These are phyloP conservation scores for Venusia cambrica DNA, from an alignment of 2,888 invertebrate species.

Conservation along the genomic window DNA sequence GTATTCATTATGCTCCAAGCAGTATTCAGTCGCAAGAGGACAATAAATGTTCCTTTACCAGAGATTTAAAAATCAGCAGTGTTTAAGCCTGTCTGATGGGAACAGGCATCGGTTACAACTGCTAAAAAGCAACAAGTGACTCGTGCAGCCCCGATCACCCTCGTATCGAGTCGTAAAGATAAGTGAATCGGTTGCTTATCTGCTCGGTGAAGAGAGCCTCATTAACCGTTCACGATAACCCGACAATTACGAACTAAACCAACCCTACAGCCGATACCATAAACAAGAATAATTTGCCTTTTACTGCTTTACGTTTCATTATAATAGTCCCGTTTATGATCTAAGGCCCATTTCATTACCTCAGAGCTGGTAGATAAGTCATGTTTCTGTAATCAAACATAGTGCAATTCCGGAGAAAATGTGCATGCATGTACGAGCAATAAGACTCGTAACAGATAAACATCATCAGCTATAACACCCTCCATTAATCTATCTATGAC, in stretches of 20 bases:
- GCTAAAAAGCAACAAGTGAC: constrained; percentile 9
- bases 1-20: no score
- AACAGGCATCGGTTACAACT: no score
- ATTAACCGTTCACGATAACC: constrained; percentile 62
- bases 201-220: constrained; percentile 44
- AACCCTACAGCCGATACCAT: constrained; percentile 14
- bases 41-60: no score
- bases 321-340: constrained; percentile 15
- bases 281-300: constrained; percentile 13
- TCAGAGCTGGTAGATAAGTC: constrained; percentile 2
- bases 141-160: constrained; percentile 21
- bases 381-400: constrained; percentile 4
- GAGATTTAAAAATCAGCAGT: no score
- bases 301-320: constrained; percentile 15
- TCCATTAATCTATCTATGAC: constrained; percentile 18
- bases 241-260: constrained; percentile 50
- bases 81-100: no score
- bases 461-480: constrained; percentile 13
- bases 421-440: background rate
- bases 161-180: constrained; percentile 48
- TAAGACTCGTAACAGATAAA: constrained; percentile 4
- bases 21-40: no score
- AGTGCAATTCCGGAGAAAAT: constrained; percentile 3
- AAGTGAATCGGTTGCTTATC: constrained; percentile 45
- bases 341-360: constrained; percentile 10